phyloP scores from a whole-genome alignment of 2,113 vertebrate genomes.

The Varanus komodoensis region DNA sequence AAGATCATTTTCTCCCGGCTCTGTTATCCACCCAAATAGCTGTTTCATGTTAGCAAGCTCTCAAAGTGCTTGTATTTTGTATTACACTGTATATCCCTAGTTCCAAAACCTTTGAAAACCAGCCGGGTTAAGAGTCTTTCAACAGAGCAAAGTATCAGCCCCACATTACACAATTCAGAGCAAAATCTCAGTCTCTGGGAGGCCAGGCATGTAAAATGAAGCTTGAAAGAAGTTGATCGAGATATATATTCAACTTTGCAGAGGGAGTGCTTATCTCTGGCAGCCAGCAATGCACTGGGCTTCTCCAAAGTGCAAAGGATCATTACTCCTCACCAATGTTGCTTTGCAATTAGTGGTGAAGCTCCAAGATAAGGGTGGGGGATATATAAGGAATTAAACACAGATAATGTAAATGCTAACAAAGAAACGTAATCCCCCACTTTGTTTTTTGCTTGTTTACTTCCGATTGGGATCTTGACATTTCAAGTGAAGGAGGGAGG shows the following conservation, averaged over 20 bases:
- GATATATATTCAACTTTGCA: conserved; percentile 64
- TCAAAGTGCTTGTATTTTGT: conserved; percentile 15
- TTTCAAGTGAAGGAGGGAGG: conserved; percentile 45
- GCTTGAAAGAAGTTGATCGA: conserved; percentile 62
- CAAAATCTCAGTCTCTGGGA: conserved; percentile 61
- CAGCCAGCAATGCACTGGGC: conserved; percentile 38
- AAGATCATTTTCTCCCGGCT: background rate
- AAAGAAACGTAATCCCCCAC: conserved; percentile 71
- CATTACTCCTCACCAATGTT: conserved; percentile 60
- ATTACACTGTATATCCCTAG: background rate
- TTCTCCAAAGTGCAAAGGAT: conserved; percentile 64
- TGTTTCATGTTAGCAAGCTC: background rate
- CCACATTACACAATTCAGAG: conserved; percentile 49
- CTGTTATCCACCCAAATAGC: background rate
- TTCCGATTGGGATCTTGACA: conserved; percentile 64
- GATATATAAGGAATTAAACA: conserved; percentile 70
- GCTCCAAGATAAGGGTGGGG: conserved; percentile 71
- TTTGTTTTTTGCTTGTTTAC: conserved; percentile 67
- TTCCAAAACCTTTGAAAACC: conserved; percentile 40
- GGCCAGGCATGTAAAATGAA: conserved; percentile 45
- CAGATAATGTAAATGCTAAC: conserved; percentile 75
- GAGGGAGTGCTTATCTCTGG: conserved; percentile 67
- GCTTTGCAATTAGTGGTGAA: conserved; percentile 74
- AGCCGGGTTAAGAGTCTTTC: conserved; percentile 53
- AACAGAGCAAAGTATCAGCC: conserved; percentile 35